These are phyloP conservation scores for Menura novaehollandiae DNA, from an alignment of 2,113 vertebrate genomes.

Conservation along the genomic window DNA sequence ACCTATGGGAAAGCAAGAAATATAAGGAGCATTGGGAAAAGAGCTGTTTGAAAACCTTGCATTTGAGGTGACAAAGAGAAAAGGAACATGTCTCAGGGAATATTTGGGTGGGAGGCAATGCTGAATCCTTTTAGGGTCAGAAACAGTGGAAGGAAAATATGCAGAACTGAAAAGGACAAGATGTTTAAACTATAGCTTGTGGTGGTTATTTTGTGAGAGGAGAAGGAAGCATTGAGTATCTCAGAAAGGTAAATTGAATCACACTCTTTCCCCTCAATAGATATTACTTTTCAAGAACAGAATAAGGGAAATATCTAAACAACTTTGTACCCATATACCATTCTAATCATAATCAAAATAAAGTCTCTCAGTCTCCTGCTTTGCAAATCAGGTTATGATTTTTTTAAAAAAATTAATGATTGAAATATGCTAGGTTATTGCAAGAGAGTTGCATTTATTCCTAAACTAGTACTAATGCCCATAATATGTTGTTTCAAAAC, in stretches of 20 bases:
- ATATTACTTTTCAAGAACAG: neutral
- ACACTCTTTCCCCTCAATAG: fast-evolving
- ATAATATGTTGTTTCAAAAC: neutral
- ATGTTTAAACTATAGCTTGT: neutral
- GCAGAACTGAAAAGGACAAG: neutral
- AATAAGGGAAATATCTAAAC: neutral
- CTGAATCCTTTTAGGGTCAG: neutral
- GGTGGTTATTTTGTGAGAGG: neutral
- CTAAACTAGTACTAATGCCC: neutral
- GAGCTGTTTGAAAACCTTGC: neutral
- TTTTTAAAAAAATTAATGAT: neutral
- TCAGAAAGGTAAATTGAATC: neutral
- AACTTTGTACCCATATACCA: neutral
- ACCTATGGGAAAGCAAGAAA: neutral
- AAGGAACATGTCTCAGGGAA: neutral
- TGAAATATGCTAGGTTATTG: neutral
- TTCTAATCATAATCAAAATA: neutral
- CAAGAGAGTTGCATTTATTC: neutral
- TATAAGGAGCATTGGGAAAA: neutral
- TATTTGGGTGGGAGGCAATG: neutral
- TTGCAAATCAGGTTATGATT: neutral
- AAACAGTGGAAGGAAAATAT: neutral
- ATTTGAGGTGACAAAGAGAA: neutral
- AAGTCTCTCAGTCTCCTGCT: neutral
- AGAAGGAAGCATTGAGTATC: neutral